A percentile compares a stretch with the other conserved stretches of the same genome.
Evolutionary conservation across 2,797 vertebrate genomes (phyloP).

Genomic region (Enteromius unitaeniatus): DNA sequence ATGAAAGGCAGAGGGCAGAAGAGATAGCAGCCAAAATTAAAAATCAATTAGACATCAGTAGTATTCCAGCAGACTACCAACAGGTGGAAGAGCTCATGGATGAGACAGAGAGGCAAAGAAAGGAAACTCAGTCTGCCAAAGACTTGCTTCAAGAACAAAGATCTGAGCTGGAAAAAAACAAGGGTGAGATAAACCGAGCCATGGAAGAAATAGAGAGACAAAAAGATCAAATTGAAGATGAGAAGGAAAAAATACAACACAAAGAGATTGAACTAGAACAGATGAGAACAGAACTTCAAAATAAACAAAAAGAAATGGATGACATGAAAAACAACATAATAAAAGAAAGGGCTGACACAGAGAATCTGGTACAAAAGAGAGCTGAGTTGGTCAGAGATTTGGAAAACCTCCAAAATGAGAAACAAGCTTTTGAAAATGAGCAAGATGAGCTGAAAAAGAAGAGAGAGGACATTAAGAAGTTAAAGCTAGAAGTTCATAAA

Average conservation of each 20-base stretch:
- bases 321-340: not conserved
- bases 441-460: slow-evolving; percentile 16
- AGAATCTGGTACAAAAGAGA: slow-evolving; percentile 15
- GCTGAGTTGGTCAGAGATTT: slow-evolving; percentile 10
- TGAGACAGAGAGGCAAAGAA: slow-evolving; percentile 4
- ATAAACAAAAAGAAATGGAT: slow-evolving; percentile 34
- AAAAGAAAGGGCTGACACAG: slow-evolving; percentile 2
- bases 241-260: slow-evolving; percentile 6
- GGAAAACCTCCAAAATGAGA: slow-evolving; percentile 18
- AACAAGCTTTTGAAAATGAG: slow-evolving; percentile 31
- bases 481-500: slow-evolving; percentile 13
- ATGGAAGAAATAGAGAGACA: slow-evolving; percentile 22
- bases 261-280: slow-evolving; percentile 1
- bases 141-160: slow-evolving; percentile 20
- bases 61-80: not conserved
- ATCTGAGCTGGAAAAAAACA: not conserved
- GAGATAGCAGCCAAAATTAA: slow-evolving; percentile 17
- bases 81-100: not conserved
- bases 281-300: slow-evolving; percentile 15
- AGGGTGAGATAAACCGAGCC: not conserved
- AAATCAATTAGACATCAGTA: slow-evolving; percentile 2
- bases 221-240: not conserved
- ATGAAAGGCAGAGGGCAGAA: not conserved
- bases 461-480: not conserved
- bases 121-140: not conserved